Percentiles rank a stretch among this genome's conserved stretches.
Evolutionary conservation across 2,888 invertebrate species (phyloP).

Genomic region (Calephelis perditalis): DNA sequence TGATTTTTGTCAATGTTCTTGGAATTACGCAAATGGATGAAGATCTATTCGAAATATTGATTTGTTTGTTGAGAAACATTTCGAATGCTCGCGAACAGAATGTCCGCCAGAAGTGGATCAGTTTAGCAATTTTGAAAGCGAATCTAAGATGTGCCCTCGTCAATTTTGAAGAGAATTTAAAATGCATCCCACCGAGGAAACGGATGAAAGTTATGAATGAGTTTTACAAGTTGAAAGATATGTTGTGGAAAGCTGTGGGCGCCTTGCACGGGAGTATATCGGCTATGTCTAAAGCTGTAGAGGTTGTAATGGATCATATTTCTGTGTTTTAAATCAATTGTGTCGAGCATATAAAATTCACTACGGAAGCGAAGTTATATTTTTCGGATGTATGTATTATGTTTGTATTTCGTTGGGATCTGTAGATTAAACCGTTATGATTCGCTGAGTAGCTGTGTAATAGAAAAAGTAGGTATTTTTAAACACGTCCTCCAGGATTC

Average conservation of each 20-base stretch:
- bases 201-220: conserved; percentile 40
- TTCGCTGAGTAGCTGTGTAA: no score
- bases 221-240: conserved; percentile 48
- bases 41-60: conserved; percentile 34
- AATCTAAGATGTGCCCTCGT: conserved; percentile 44
- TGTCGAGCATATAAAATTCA: not conserved
- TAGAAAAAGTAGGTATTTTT: no score
- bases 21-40: conserved; percentile 34
- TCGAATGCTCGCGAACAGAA: conserved; percentile 36
- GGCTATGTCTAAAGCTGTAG: conserved; percentile 28
- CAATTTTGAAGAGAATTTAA: conserved; percentile 44
- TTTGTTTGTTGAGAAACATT: conserved; percentile 38
- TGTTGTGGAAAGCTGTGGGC: conserved; percentile 54
- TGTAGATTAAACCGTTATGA: no score
- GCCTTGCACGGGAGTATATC: conserved; percentile 53
- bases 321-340: not conserved
- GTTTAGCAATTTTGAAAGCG: conserved; percentile 48
- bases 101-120: conserved; percentile 52
- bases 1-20: not conserved
- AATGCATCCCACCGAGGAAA: conserved; percentile 35
- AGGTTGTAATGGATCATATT: conserved; percentile 33
- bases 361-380: no score
- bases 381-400: no score
- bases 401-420: no score
- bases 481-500: no score